Percentiles rank a stretch among this genome's conserved stretches.
These are phyloP conservation scores for Zosterops borbonicus DNA, from an alignment of 2,113 vertebrate species.

Conservation along the genomic window DNA sequence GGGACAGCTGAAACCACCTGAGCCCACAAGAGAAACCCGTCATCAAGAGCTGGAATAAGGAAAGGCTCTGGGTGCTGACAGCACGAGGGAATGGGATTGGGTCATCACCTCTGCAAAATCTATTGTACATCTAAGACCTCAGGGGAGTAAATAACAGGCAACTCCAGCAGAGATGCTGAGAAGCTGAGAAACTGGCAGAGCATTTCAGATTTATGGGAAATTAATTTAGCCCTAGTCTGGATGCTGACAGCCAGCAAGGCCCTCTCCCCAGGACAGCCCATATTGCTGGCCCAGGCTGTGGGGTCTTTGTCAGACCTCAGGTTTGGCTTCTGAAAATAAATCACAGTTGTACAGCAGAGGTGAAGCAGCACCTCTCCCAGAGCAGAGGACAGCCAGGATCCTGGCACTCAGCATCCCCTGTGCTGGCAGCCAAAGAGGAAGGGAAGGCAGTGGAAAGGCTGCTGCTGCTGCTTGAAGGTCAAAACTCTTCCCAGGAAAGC, in stretches of 20 bases:
- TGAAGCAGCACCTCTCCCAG: background rate
- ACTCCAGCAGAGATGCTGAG: background rate
- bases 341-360: rapidly evolving
- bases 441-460: background rate
- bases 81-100: background rate
- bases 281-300: background rate
- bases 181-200: background rate
- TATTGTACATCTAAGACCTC: background rate
- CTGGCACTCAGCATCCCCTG: rapidly evolving
- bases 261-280: background rate
- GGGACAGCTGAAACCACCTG: background rate
- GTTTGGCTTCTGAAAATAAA: background rate
- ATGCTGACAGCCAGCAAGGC: background rate
- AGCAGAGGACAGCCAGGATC: background rate
- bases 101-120: background rate
- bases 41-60: background rate
- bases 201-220: background rate
- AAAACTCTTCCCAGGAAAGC: background rate
- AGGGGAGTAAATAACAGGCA: background rate
- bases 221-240: background rate
- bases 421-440: background rate
- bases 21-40: background rate
- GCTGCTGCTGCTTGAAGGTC: background rate
- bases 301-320: background rate
- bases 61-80: background rate